Conservation (phyloP, 2,113 vertebrate genomes). For the Chrysemys picta region DNA sequence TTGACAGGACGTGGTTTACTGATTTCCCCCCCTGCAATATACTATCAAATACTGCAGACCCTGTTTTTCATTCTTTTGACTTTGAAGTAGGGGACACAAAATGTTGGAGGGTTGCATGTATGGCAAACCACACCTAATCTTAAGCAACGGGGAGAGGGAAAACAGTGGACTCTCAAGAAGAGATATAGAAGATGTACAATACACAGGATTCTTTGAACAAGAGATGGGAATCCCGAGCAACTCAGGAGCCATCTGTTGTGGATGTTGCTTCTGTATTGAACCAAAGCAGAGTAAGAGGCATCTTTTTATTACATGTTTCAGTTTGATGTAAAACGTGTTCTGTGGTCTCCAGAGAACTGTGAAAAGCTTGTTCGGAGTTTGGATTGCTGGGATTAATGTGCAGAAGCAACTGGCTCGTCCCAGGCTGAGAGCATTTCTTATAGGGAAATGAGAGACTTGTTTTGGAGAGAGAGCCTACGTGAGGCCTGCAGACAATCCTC, state of each 20-base stretch:
- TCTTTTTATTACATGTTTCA: neutral
- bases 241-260: conserved; percentile 4
- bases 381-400: neutral
- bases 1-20: neutral
- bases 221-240: neutral
- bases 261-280: neutral
- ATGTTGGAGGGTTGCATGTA: neutral
- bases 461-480: neutral
- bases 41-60: neutral
- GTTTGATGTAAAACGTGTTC: rapidly evolving
- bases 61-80: neutral
- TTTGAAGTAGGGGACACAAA: neutral
- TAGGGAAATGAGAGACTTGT: neutral
- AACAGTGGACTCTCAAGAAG: neutral
- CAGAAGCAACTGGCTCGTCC: neutral
- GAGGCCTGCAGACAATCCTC: neutral
- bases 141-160: neutral
- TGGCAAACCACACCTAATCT: neutral
- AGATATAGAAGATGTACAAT: neutral
- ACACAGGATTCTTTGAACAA: neutral
- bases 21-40: neutral
- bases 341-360: neutral
- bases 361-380: neutral
- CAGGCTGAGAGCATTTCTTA: neutral
- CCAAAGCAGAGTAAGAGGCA: neutral